Evolutionary conservation across 2,797 vertebrate species (phyloP), one percentile per base, ranked within the genome.

Genomic region (Clarias platycephalus): DNA sequence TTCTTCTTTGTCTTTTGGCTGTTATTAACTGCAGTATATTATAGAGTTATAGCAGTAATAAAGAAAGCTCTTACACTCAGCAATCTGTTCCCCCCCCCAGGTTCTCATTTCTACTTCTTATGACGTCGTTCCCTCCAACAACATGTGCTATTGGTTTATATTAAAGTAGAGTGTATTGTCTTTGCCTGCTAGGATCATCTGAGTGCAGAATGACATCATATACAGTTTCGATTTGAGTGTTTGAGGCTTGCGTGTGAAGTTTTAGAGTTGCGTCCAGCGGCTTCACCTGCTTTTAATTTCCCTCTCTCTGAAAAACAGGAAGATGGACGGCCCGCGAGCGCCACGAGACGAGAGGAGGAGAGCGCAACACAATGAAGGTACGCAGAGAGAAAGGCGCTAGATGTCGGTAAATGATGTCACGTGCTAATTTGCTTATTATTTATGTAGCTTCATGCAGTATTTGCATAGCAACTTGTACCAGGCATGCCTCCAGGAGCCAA

Each of bases 311-410:
- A 34, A 86, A 71, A 24, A 34, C 55, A 98, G 97, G 93, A 98
- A 98, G 91, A 95, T 97, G n/a, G 97, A 98, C 0, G 96, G 97
- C 86, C 95, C 96, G 0, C 93, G 97, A 85, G 96, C 96, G 0
- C 97, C 97, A 0, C 92, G 97, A n/a, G 97, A 98, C 6, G 97
- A 98, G 88, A 93, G 96, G 84, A 93, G 97, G 77, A 89, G 97
- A 95, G 97, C 97, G 2, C 97, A 98, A 85, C 97, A 98, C 94
- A 98, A 98, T 4, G 97, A 98, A 95, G 97, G 97, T 96, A 49
- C 0, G 31, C 68, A 5, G 0, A 37, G 55, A 55, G 12, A 83
- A 49, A 0, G 10, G 44, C 10, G 44, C 44, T 49, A 12, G 2
- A 49, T 49, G 44, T 12, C 44, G 10, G 44, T 49, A 12, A 49